Conservation (phyloP, 2,888 invertebrate genomes). For the Dione juno region DNA sequence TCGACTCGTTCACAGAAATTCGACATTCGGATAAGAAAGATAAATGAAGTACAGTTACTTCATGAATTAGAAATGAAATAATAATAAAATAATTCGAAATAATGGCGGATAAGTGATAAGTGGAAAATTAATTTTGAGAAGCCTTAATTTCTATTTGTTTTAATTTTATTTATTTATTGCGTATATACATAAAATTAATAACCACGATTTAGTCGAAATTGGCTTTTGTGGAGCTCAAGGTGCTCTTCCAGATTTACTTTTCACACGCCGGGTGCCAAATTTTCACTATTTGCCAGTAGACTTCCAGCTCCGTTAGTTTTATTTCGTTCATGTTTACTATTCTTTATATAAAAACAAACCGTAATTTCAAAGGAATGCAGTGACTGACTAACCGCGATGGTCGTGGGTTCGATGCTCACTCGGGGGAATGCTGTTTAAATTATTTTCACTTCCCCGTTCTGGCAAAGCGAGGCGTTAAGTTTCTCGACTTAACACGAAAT, state of each 20-base stretch:
- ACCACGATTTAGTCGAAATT: conserved; percentile 12
- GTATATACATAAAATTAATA: neutral
- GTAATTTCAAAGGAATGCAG: too few relatives aligned
- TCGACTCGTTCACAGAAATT: conserved; percentile 21
- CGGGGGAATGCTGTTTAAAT: too few relatives aligned
- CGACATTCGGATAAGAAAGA: neutral
- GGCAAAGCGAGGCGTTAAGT: too few relatives aligned
- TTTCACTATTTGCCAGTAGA: conserved; percentile 29
- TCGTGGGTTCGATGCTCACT: too few relatives aligned
- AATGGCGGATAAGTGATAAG: neutral
- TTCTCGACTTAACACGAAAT: too few relatives aligned
- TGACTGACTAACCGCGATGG: too few relatives aligned
- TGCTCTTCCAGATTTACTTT: conserved; percentile 33
- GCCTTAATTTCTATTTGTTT: neutral
- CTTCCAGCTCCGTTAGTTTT: neutral
- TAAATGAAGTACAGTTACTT: neutral
- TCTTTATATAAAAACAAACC: too few relatives aligned
- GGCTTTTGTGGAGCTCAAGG: conserved; percentile 26
- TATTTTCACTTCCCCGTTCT: too few relatives aligned
- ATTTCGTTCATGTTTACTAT: too few relatives aligned
- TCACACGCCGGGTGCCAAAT: conserved; percentile 43
- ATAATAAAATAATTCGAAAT: too few relatives aligned
- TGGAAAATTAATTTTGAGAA: neutral
- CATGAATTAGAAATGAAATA: neutral
- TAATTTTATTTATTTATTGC: neutral